Evolutionary conservation across 2,888 invertebrate genomes (phyloP), one percentile per base, ranked within the genome.

Genomic region (Hoplodrina blanda): DNA sequence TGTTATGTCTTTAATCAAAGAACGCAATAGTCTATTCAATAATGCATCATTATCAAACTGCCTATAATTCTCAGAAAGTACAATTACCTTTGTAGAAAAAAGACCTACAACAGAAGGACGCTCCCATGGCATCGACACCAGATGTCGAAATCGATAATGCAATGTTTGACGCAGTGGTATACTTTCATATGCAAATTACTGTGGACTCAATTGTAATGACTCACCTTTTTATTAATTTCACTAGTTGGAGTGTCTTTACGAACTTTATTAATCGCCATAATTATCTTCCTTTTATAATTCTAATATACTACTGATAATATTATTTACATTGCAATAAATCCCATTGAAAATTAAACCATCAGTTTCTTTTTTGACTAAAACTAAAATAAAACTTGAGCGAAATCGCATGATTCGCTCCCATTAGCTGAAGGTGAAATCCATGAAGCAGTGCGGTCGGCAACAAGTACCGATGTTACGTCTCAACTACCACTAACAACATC

Each of bases 401-500:
- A 90, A 90, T 90, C 77, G 86, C 88, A 89, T 88, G 86, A 87
- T 90, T 89, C 84, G 78, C 80, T 85, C 83, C 88, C 84, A 92
- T 92, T 91, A 89, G 76, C 75, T 84, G 89, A 89, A 92, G 90
- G 92, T 92, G 89, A 91, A 91, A 93, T 91, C 89, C 85, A 87
- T 90, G 88, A 85, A 91, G 84, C 82, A 75, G 75, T 83, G 83
- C 84, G 82, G 85, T 83, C 85, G 80, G 85, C 86, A 88, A 87
- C 88, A 81, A 80, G 84, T 82, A 74, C 78, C 67, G 80, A 76
- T 82, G 73, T 79, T 82, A 76, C 77, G 63, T 83, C 77, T 82
- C 73, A 81, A 83, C 83, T 86, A 77, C 82, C 86, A 85, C 89
- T 91, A 91, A 91, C 90, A 86, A 88, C 90, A 73, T 87, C 93